Base-by-base conservation (phyloP, 2,888 invertebrate genomes). In the Phyllotreta cruciferae region DNA sequence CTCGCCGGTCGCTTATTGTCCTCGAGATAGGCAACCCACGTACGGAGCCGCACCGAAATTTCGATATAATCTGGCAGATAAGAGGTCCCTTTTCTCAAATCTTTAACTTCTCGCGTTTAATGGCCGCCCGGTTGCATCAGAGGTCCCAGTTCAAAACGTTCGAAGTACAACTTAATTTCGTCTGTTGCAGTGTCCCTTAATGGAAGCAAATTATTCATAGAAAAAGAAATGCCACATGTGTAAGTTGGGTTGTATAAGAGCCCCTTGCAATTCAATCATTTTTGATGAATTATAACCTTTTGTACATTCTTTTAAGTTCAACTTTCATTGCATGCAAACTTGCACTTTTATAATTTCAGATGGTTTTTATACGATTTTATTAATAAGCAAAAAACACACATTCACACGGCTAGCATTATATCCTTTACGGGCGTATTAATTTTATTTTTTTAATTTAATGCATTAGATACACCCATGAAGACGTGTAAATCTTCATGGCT, bases 51-150 rank as follows among this genome's bases (percentile, higher is more conserved):
- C 73, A 73, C 76, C 74, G 73, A 78, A 78, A 78, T 77, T 77
- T 79, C 77, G 79, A 78, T 79, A 75, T 78, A 78, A 79, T 78
- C 78, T 76, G 71, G 69, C 71, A 78, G 78, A 79, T 79, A 80
- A 78, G 76, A 24, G 24, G 24, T 71, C 68, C 71, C 71, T 71
- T 72, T 47, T 70, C 70, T 66, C 52, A 61, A 65, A 61, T 56
- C 57, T 60, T 64, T 62, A 65, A 68, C 63, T 66, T 69, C 64
- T 70, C 47, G 69, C 68, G 13, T 52, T 70, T 71, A 68, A 68
- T 69, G 44, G 68, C 66, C 64, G 71, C 62, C 67, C 56, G 71
- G 66, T 69, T 68, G 63, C 65, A 55, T 57, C 14, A 65, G 60
- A 64, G 73, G 73, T 71, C 69, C 68, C 60, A 71, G 71, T 65